Percentiles rank a stretch among this genome's conserved stretches.
Evolutionary conservation across 92 coral and sea anemone genomes (phyloP).

Genomic region (Porites lobata): DNA sequence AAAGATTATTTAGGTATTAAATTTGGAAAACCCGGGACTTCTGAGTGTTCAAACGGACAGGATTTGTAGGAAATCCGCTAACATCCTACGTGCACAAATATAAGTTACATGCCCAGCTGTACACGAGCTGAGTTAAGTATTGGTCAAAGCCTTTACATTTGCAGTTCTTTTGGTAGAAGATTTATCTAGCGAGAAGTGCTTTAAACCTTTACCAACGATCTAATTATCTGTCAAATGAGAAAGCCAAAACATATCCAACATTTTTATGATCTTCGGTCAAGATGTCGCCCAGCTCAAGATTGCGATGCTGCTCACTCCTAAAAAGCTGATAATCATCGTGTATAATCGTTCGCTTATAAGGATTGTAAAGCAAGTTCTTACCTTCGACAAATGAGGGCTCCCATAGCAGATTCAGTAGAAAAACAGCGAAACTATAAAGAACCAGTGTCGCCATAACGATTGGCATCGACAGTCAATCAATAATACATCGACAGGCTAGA

Average conservation of each 20-base stretch:
- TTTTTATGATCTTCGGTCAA: neutral
- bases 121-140: neutral
- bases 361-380: conserved; percentile 22
- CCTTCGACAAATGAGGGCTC: conserved; percentile 36
- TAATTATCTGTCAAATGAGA: neutral
- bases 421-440: conserved; percentile 17
- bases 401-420: conserved; percentile 28
- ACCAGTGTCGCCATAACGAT: conserved; percentile 51
- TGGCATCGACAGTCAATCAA: neutral
- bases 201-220: neutral
- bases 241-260: neutral
- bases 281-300: conserved; percentile 5
- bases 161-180: neutral
- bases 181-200: neutral
- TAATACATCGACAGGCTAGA: too few relatives aligned
- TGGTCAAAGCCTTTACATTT: neutral
- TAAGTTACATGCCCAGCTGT: neutral
- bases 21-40: conserved; percentile 1
- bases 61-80: conserved; percentile 1
- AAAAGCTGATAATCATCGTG: conserved; percentile 21
- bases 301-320: neutral
- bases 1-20: neutral
- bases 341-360: neutral
- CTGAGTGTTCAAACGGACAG: neutral
- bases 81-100: neutral